These are phyloP conservation scores for Colius striatus DNA, from an alignment of 2,113 vertebrate species.

Conservation along the genomic window DNA sequence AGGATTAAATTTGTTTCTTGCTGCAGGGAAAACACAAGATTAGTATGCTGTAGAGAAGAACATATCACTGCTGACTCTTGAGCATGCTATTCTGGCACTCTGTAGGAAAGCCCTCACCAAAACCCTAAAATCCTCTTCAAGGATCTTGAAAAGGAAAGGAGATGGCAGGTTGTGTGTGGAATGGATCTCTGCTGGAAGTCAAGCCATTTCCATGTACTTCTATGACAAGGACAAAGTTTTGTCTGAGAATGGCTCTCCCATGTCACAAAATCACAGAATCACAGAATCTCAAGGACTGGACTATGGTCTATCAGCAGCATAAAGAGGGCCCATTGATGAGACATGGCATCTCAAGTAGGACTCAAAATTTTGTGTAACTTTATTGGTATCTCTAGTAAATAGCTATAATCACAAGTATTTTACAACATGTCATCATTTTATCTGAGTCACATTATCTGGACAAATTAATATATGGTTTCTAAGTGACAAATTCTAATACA, in stretches of 20 bases:
- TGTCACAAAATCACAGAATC: too few relatives aligned
- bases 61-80: neutral
- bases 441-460: neutral
- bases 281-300: too few relatives aligned
- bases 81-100: neutral
- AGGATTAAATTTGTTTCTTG: neutral
- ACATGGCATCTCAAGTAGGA: neutral
- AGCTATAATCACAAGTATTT: neutral
- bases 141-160: neutral
- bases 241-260: neutral
- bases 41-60: neutral
- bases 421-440: neutral
- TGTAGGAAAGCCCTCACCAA: neutral
- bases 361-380: neutral
- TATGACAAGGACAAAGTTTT: neutral
- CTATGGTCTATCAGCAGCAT: rapidly evolving
- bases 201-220: neutral
- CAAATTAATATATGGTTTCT: neutral
- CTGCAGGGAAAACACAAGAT: neutral
- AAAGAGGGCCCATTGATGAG: neutral
- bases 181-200: neutral
- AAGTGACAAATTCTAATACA: neutral
- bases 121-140: neutral
- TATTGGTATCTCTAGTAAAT: neutral
- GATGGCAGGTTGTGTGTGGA: neutral